Evolutionary conservation across 2,113 vertebrate species (phyloP).

Genomic region (pig (Sus scrofa)): DNA sequence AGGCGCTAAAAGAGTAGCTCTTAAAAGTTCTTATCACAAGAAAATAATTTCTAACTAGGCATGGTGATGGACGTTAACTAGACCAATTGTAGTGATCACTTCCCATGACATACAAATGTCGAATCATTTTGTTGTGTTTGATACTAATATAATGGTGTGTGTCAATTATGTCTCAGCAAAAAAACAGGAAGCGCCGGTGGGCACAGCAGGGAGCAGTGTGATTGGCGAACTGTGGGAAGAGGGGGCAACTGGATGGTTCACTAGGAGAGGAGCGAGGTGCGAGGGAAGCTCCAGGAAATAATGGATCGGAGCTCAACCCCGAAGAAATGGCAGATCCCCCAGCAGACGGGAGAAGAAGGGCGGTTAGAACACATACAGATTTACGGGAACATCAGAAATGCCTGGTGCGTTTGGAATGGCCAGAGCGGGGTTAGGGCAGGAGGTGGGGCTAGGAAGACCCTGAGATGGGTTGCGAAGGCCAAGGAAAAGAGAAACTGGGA

Average conservation of each 20-base stretch:
- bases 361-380: background rate
- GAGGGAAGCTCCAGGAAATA: background rate
- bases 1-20: background rate
- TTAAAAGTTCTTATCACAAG: background rate
- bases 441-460: background rate
- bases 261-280: background rate
- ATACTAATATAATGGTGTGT: background rate
- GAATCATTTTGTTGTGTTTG: background rate
- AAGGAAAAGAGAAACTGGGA: background rate
- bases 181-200: background rate
- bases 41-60: background rate
- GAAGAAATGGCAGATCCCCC: background rate
- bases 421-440: slow-evolving; percentile 25
- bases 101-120: background rate
- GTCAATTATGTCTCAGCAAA: background rate
- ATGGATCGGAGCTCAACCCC: background rate
- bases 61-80: background rate
- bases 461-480: background rate
- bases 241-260: background rate
- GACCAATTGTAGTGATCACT: background rate
- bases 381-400: background rate
- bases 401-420: background rate
- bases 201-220: background rate
- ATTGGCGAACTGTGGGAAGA: background rate
- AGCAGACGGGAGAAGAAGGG: background rate